Percentiles rank a stretch among this genome's conserved stretches.
Evolutionary conservation across 1,140 invertebrate genomes (phyloP).

Genomic region (Trichonephila clavipes): DNA sequence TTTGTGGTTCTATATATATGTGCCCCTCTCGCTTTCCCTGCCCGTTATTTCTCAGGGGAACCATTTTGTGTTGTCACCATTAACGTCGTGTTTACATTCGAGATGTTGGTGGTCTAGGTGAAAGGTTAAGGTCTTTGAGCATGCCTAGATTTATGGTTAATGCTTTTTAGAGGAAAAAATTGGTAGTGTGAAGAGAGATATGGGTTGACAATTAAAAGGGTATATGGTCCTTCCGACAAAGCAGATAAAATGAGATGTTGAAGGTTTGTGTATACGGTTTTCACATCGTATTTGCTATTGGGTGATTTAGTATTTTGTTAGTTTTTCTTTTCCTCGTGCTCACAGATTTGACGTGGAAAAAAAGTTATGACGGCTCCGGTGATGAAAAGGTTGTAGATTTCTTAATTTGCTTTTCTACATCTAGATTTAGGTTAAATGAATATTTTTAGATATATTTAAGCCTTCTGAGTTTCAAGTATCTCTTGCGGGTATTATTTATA

Average conservation of each 20-base stretch:
- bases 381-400: no score
- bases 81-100: slow-evolving; percentile 21
- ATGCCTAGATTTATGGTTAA: not conserved
- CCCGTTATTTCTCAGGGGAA: slow-evolving; percentile 12
- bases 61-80: slow-evolving; percentile 48
- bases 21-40: not conserved
- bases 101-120: slow-evolving; percentile 6
- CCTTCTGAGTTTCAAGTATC: no score
- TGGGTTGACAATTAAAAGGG: slow-evolving; percentile 1
- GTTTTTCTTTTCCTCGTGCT: not conserved
- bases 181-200: not conserved
- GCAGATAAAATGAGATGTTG: not conserved
- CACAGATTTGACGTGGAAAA: not conserved
- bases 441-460: not conserved
- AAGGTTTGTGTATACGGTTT: not conserved
- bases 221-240: not conserved
- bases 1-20: slow-evolving; percentile 40
- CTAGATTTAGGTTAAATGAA: not conserved
- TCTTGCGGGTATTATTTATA: no score
- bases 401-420: not conserved
- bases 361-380: not conserved
- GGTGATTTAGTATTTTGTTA: not conserved
- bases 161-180: not conserved
- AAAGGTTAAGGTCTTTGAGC: not conserved
- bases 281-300: not conserved